phyloP scores from a whole-genome alignment of 2,797 vertebrate species.

The Macropus fuliginosus region DNA sequence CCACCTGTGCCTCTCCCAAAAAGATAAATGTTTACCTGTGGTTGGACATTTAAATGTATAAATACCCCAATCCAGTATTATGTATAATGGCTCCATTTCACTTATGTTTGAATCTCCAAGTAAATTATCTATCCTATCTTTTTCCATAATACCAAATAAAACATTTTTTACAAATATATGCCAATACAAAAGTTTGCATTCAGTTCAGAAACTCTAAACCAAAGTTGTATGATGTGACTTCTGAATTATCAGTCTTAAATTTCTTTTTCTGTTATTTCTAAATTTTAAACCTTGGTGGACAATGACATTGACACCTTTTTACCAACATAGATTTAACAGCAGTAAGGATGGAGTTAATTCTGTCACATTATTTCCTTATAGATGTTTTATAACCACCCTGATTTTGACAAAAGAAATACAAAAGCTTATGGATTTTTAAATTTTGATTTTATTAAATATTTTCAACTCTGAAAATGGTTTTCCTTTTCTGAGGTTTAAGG shows the following conservation, averaged over 20 bases:
- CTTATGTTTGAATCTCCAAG: constrained; percentile 47
- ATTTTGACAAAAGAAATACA: constrained; percentile 47
- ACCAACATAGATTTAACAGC: constrained; percentile 7
- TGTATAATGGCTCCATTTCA: constrained; percentile 51
- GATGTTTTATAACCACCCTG: constrained; percentile 11
- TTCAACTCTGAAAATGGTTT: constrained; percentile 47
- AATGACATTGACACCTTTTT: constrained; percentile 24
- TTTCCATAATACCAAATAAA: constrained; percentile 45
- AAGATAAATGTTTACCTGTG: constrained; percentile 69
- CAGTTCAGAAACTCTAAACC: constrained; percentile 22
- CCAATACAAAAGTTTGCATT: constrained; percentile 39
- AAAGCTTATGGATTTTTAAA: constrained; percentile 36
- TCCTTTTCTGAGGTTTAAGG: constrained; percentile 29
- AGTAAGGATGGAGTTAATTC: constrained; percentile 5
- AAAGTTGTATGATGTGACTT: constrained; percentile 38
- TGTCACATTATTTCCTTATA: constrained; percentile 33
- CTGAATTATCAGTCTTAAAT: constrained; percentile 43
- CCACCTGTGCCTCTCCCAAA: constrained; percentile 61
- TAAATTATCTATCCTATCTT: constrained; percentile 25
- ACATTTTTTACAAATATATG: constrained; percentile 10
- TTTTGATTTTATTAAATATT: constrained; percentile 45
- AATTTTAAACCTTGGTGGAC: constrained; percentile 45
- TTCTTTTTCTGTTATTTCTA: constrained; percentile 26
- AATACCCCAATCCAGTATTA: constrained; percentile 51
- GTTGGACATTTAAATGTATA: constrained; percentile 68